Evolutionary conservation across 2,797 vertebrate genomes (phyloP), one percentile per base, ranked within the genome.

Genomic region (Enteromius thamalakanensis): DNA sequence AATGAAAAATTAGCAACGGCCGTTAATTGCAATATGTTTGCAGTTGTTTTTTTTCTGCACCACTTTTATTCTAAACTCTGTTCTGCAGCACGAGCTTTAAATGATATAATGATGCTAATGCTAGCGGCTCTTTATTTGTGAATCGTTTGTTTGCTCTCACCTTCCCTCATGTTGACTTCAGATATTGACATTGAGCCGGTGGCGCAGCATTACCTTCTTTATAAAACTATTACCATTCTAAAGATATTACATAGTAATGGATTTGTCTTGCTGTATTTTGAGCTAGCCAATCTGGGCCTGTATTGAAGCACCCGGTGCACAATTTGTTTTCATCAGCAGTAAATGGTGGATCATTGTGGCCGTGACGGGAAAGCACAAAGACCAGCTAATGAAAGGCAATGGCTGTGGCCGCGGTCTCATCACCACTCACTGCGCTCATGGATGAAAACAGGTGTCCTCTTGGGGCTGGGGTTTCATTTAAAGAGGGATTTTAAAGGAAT

Each of bases 401-500:
- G 67, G 87, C 80, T 78, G 77, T 77, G 86, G 88, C 85, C 87
- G 45, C 49, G 45, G 69, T 78, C 87, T 88, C 84, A 88, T 84
- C 86, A 84, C 82, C 21, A 81, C 79, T 77, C 86, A 32, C 86
- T 82, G 72, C 37, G 42, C 76, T 53, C 76, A 82, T 78, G 82
- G 78, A 83, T 80, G 79, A 85, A 86, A 89, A 89, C 89, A 88
- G 88, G 87, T 90, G 88, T 86, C 82, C 84, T 64, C 79, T 82
- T 65, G 65, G 85, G 69, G 68, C 79, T 23, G 71, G 72, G 81
- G 62, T 85, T 86, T 87, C 78, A 77, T 87, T 86, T 87, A 76
- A 71, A 88, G 79, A 85, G 85, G 64, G 83, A 86, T 87, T 89
- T 83, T 87, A 88, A 94, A 93, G 93, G 94, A 96, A 95, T 95